phyloP scores from a whole-genome alignment of 2,113 vertebrate species.

The Leiothrix lutea region DNA sequence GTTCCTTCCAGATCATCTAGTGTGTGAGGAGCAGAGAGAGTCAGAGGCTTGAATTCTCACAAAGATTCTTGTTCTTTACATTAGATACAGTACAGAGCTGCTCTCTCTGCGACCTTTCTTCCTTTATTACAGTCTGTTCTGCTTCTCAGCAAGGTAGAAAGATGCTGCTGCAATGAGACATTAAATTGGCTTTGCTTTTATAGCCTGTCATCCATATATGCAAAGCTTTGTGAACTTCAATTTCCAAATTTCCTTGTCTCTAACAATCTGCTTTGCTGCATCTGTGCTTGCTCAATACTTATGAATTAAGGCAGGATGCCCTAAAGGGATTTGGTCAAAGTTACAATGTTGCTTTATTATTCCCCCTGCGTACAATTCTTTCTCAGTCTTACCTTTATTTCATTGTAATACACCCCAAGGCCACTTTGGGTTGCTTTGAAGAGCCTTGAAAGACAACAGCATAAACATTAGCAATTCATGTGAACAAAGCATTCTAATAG shows the following conservation, averaged over 20 bases:
- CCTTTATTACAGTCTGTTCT: background rate
- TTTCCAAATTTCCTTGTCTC: constrained; percentile 4
- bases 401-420: background rate
- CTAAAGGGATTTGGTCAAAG: constrained; percentile 19
- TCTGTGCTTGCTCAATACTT: constrained; percentile 9
- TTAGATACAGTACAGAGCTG: background rate
- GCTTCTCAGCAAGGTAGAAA: constrained; percentile 3
- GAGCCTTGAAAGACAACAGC: background rate
- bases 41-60: background rate
- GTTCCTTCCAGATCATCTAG: background rate
- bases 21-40: background rate
- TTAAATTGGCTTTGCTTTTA: constrained; percentile 34
- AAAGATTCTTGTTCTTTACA: background rate
- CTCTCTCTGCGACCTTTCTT: background rate
- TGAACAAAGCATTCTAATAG: background rate
- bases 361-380: background rate
- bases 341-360: constrained; percentile 8
- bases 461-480: background rate
- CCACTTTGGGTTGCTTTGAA: background rate
- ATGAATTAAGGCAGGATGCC: background rate
- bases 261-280: background rate
- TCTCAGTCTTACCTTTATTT: background rate
- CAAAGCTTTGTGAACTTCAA: constrained; percentile 1
- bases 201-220: background rate
- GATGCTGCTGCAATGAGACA: background rate